Evolutionary conservation across 2,888 invertebrate genomes (phyloP).

Genomic region (Pristionchus fissidentatus): DNA sequence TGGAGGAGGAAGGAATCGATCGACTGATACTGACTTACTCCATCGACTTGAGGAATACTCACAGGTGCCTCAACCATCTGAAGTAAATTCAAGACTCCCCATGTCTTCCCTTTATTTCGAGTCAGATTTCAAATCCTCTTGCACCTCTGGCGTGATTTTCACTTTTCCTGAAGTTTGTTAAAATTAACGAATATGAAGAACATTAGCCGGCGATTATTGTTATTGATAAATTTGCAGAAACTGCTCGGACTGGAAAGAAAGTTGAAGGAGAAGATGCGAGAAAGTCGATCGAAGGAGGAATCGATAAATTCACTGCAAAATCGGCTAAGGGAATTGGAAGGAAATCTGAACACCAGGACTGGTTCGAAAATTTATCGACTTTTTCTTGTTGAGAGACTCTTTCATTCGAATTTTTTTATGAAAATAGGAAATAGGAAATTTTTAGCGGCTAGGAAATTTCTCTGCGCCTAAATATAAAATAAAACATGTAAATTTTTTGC

Average conservation of each 20-base stretch:
- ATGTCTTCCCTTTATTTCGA: no score
- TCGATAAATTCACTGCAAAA: slow-evolving; percentile 48
- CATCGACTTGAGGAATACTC: slow-evolving; percentile 53
- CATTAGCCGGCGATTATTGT: neutral
- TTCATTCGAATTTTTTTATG: no score
- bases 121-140: no score
- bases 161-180: neutral
- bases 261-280: slow-evolving; percentile 50
- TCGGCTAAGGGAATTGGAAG: slow-evolving; percentile 51
- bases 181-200: neutral
- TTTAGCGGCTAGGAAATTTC: neutral
- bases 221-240: slow-evolving; percentile 42
- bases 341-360: slow-evolving; percentile 50
- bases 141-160: no score
- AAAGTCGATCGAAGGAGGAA: slow-evolving; percentile 48
- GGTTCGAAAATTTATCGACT: slow-evolving; percentile 35
- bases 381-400: neutral
- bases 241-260: slow-evolving; percentile 48
- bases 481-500: neutral
- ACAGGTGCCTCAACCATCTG: no score
- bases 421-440: neutral
- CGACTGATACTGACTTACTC: slow-evolving; percentile 50
- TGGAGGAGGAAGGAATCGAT: slow-evolving; percentile 15
- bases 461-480: neutral
- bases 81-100: no score